Evolutionary conservation across 2,888 invertebrate species (phyloP).

Genomic region (Nomada fabriciana): DNA sequence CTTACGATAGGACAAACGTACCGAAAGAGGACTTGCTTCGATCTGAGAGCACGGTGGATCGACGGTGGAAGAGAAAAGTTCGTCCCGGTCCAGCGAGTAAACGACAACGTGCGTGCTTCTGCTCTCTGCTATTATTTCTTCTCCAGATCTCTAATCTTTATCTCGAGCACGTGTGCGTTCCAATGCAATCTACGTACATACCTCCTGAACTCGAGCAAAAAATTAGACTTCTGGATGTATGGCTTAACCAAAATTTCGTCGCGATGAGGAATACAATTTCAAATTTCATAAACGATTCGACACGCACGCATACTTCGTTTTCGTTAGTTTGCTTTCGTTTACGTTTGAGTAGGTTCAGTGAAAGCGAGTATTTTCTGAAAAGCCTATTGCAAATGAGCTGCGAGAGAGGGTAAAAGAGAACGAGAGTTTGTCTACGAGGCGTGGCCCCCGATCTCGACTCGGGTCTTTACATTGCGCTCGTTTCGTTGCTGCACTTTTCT

Average conservation of each 20-base stretch:
- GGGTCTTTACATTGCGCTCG: neutral
- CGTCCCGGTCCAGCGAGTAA: slow-evolving; percentile 45
- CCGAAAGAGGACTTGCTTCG: slow-evolving; percentile 10
- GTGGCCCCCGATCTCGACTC: neutral
- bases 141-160: slow-evolving; percentile 7
- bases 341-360: neutral
- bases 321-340: neutral
- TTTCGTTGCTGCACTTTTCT: neutral
- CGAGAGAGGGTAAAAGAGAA: neutral
- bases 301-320: neutral
- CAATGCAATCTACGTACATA: slow-evolving; percentile 3
- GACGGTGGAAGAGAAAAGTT: slow-evolving; percentile 32
- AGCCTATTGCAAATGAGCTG: slow-evolving; percentile 2
- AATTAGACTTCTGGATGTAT: neutral
- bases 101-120: neutral
- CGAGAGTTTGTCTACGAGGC: neutral
- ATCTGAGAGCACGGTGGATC: neutral
- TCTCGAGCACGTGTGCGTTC: neutral
- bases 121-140: slow-evolving; percentile 26
- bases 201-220: neutral
- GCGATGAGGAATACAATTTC: neutral
- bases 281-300: neutral
- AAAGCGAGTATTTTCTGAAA: slow-evolving; percentile 18
- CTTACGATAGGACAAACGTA: neutral
- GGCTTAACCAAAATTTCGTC: neutral